Evolutionary conservation across 2,888 invertebrate species (phyloP).

Genomic region (Acrocyrtus sp.): DNA sequence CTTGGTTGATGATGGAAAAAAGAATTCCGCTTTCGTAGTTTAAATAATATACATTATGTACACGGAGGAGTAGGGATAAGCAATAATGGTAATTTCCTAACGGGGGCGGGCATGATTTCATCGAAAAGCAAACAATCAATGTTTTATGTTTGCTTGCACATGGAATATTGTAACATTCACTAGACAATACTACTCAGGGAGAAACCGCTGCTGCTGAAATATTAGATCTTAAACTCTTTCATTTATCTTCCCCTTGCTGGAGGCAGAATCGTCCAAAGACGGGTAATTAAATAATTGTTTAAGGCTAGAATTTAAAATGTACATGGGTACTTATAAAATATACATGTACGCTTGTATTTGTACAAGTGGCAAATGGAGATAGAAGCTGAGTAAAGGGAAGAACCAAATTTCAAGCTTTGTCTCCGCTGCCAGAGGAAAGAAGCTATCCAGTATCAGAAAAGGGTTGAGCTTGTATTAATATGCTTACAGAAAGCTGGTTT

Average conservation of each 20-base stretch:
- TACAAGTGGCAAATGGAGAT: neutral
- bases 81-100: conserved; percentile 13
- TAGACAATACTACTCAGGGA: conserved; percentile 22
- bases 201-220: too few species aligned
- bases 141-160: conserved; percentile 34
- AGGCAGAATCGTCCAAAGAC: conserved; percentile 10
- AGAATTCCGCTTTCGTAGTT: neutral
- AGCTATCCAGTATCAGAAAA: conserved; percentile 32
- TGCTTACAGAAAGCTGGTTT: neutral
- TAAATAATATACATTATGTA: too few species aligned
- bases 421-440: neutral
- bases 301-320: conserved; percentile 47
- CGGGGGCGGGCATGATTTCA: conserved; percentile 24
- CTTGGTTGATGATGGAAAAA: neutral
- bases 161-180: conserved; percentile 14
- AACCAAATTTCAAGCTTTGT: too few species aligned
- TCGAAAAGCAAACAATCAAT: conserved; percentile 41
- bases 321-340: conserved; percentile 9
- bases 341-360: neutral
- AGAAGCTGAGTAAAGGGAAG: too few species aligned
- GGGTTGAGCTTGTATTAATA: conserved; percentile 9
- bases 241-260: conserved; percentile 4
- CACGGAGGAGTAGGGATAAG: neutral
- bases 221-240: conserved; percentile 8
- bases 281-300: conserved; percentile 46